Base-by-base conservation (phyloP, 1,140 invertebrate genomes). In the Cotesia chilonis region DNA sequence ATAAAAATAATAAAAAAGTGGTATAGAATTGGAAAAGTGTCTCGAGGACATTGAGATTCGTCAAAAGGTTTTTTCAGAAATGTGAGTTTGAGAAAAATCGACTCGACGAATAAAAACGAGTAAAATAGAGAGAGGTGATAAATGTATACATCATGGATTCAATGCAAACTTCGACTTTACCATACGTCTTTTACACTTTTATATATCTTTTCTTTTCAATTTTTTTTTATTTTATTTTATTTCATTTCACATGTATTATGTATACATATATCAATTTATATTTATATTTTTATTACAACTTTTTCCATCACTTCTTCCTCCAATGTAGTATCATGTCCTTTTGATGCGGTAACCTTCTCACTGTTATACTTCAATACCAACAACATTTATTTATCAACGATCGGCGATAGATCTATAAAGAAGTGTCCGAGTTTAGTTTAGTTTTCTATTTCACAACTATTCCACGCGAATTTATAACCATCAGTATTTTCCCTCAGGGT, bases 91-190 rank as follows among this genome's bases (percentile, higher is more conserved):
- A 55, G 54, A 55, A 55, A 55, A 55, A 55, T 47, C 41, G 41
- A 47, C 41, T 47, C 10, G 54, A 55, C 10, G 54, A 59, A 59
- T 20, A 28, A 59, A 7, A 20, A 9, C 6, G 4, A 28, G 20
- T 4, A 20, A 2, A n/a, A 55, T 14, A 17, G 57, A 20, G 57
- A 59, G 20, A 59, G 20, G 57, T 55, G 54, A 59, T 59, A 28
- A 20, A 59, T 36, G 14, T 28, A 20, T 17, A 59, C 28, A 59
- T 59, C 54, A 20, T 14, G 54, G 5, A 55, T 55, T 59, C 57
- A 59, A 59, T 20, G 5, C 20, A 28, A 4, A 59, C 17, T 59
- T 59, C 57, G 57, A 59, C 57, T 59, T 59, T 59, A 59, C 57
- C 20, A 59, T 28, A 59, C 57, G 57, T 59, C 57, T 59, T 28